phyloP scores from a whole-genome alignment of 2,888 invertebrate genomes.

The Eledona agricola region DNA sequence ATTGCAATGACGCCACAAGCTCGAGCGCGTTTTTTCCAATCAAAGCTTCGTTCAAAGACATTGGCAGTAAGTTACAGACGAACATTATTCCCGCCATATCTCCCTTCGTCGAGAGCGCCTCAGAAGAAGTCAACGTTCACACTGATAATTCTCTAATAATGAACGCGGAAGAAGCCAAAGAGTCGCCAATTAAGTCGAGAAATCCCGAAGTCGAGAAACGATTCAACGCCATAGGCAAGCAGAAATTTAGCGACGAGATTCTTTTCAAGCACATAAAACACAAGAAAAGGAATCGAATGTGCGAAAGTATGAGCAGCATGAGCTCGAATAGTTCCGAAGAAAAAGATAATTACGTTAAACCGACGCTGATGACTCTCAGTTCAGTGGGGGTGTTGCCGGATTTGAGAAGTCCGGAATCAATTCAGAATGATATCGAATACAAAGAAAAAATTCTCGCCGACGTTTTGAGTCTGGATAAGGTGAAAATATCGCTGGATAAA shows the following conservation, averaged over 20 bases:
- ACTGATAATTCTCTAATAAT: conserved; percentile 64
- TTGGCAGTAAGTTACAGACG: conserved; percentile 58
- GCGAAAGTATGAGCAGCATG: conserved; percentile 47
- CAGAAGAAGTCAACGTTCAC: conserved; percentile 52
- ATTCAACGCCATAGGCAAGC: conserved; percentile 75
- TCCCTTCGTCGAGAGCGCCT: conserved; percentile 49
- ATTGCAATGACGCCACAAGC: conserved; percentile 13
- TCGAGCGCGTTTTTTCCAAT: conserved; percentile 43
- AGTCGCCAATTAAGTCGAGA: conserved; percentile 70
- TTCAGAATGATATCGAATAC: conserved; percentile 75
- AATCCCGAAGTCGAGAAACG: conserved; percentile 59
- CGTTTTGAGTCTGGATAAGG: conserved; percentile 69
- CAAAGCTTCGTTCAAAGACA: conserved; percentile 53
- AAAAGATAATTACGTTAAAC: conserved; percentile 48
- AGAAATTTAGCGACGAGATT: conserved; percentile 76
- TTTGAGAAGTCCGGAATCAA: conserved; percentile 70
- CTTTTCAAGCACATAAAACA: conserved; percentile 70
- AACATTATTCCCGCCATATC: conserved; percentile 54
- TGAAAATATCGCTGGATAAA: conserved; percentile 47
- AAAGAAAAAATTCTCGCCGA: conserved; percentile 79
- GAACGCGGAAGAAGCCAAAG: conserved; percentile 80
- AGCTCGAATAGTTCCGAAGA: conserved; percentile 58
- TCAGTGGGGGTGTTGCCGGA: conserved; percentile 64
- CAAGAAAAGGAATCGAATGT: conserved; percentile 57
- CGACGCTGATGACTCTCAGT: conserved; percentile 64